These are phyloP conservation scores for Ophiodon elongatus DNA, from an alignment of 2,113 vertebrate species.

Conservation along the genomic window DNA sequence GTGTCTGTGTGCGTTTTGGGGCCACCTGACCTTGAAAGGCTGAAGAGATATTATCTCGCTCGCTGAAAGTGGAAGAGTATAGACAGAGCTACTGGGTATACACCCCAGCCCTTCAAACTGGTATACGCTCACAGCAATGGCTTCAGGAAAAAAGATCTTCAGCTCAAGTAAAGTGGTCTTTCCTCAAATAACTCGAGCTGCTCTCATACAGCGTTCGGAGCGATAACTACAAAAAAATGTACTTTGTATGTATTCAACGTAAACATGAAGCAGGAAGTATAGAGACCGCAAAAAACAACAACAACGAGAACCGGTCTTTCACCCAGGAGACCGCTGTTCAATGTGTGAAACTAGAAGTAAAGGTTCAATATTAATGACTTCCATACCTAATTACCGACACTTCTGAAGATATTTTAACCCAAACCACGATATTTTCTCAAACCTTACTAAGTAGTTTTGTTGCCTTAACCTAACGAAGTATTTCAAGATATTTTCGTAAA, in stretches of 20 bases:
- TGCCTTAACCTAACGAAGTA: too few species aligned
- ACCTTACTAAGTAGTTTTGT: too few species aligned
- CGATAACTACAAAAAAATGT: not conserved
- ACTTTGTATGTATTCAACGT: not conserved
- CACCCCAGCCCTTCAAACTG: not conserved
- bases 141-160: not conserved
- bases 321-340: too few species aligned
- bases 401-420: not conserved
- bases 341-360: too few species aligned
- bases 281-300: too few species aligned
- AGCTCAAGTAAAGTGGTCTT: not conserved
- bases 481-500: too few species aligned
- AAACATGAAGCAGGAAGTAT: not conserved
- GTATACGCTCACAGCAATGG: not conserved
- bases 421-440: not conserved
- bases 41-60: constrained; percentile 30
- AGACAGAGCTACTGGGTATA: not conserved
- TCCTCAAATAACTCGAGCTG: not conserved
- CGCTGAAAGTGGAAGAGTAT: constrained; percentile 17
- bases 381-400: too few species aligned
- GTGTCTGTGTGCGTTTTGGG: constrained; percentile 20
- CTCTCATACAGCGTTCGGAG: not conserved
- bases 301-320: too few species aligned
- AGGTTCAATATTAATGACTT: too few species aligned
- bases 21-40: constrained; percentile 33